A percentile compares a stretch with the other conserved stretches of the same genome.
phyloP scores from a whole-genome alignment of 2,113 vertebrate genomes.

The Caloenas nicobarica region DNA sequence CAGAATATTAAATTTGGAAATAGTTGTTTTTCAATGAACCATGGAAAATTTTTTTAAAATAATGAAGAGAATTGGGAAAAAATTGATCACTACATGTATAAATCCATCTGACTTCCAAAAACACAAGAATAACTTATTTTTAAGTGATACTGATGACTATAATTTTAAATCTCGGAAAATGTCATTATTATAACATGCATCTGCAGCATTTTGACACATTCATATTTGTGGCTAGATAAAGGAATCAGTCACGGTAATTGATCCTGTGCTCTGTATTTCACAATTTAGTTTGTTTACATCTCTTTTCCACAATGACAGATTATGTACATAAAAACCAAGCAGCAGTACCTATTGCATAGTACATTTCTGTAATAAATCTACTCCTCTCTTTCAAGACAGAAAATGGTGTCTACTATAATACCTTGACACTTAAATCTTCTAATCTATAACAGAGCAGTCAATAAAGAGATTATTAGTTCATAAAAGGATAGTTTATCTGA shows the following conservation, averaged over 20 bases:
- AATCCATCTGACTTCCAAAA: neutral
- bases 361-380: neutral
- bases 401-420: neutral
- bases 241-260: neutral
- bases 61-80: neutral
- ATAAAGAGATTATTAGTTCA: constrained; percentile 3
- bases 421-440: neutral
- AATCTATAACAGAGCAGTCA: neutral
- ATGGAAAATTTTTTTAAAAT: neutral
- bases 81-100: neutral
- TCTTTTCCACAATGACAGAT: constrained; percentile 14
- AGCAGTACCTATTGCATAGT: neutral
- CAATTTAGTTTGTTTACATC: neutral
- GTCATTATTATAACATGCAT: neutral
- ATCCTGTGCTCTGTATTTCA: neutral
- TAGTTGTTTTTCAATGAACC: neutral
- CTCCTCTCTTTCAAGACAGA: neutral
- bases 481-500: neutral
- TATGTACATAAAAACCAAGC: neutral
- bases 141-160: neutral
- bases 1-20: neutral
- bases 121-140: neutral
- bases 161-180: neutral
- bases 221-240: neutral
- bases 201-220: neutral